A percentile compares a stretch with the other conserved stretches of the same genome.
Conservation (phyloP, 2,113 vertebrate species). For the Sylvilagus bachmani region DNA sequence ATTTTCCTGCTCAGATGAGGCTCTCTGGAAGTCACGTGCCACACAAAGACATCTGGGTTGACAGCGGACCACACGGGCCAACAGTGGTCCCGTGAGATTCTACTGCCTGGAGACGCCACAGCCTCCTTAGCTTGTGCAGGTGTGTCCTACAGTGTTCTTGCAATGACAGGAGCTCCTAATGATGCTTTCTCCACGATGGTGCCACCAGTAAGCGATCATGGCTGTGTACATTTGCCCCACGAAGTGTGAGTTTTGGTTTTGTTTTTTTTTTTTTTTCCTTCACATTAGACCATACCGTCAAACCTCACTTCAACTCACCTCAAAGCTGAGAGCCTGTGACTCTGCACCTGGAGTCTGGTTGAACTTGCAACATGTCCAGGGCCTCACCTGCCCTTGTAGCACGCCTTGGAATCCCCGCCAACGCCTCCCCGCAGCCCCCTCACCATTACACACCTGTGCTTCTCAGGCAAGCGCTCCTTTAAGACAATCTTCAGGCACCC, state of each 20-base stretch:
- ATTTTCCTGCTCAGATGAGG: not conserved
- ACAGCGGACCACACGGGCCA: too few relatives aligned
- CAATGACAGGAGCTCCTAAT: too few relatives aligned
- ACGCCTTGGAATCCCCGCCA: not conserved
- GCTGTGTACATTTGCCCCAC: rapidly evolving
- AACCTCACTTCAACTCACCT: not conserved
- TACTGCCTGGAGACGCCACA: too few relatives aligned
- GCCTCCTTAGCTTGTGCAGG: too few relatives aligned
- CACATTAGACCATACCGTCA: not conserved
- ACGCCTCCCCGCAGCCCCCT: not conserved
- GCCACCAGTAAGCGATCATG: too few relatives aligned
- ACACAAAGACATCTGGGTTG: too few relatives aligned
- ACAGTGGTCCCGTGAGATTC: too few relatives aligned
- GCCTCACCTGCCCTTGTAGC: not conserved
- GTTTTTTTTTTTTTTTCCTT: not conserved
- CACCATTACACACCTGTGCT: too few relatives aligned
- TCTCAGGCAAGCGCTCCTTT: not conserved
- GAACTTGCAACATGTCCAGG: not conserved
- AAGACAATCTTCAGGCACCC: not conserved
- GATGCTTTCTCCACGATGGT: too few relatives aligned
- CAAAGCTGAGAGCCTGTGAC: not conserved
- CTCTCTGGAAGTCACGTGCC: not conserved
- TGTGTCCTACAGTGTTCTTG: too few relatives aligned
- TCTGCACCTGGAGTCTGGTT: not conserved
- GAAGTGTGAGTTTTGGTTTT: not conserved